Conservation (phyloP, 2,113 vertebrate species). For the Notarius quadriscutis region DNA sequence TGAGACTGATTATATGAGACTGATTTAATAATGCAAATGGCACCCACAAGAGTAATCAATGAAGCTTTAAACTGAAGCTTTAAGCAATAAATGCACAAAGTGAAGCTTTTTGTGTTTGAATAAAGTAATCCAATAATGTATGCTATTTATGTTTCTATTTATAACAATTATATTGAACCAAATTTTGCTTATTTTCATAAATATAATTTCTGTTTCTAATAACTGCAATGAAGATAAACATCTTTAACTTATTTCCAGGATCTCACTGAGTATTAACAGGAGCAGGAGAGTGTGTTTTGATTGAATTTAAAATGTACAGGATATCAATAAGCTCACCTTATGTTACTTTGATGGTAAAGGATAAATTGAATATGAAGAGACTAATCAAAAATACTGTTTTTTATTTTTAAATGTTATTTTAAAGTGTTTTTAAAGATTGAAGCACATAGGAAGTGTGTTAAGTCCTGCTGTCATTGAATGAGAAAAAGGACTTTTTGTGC, state of each 20-base stretch:
- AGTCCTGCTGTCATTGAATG: neutral
- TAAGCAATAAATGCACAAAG: neutral
- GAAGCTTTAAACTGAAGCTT: neutral
- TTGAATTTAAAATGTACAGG: neutral
- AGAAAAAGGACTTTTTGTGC: slow-evolving; percentile 10
- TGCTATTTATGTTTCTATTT: neutral
- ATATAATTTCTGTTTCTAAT: neutral
- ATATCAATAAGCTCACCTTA: neutral
- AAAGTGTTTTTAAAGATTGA: neutral
- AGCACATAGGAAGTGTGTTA: slow-evolving; percentile 34
- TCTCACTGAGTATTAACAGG: neutral
- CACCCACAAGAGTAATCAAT: no score
- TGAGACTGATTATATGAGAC: no score
- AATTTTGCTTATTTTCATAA: neutral
- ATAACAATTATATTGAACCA: neutral
- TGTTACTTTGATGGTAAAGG: neutral
- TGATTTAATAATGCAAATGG: no score
- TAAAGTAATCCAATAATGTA: neutral
- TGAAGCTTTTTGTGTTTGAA: neutral
- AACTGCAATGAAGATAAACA: neutral
- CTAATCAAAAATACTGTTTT: neutral
- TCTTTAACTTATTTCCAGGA: neutral
- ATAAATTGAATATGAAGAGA: neutral
- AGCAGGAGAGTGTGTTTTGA: neutral
- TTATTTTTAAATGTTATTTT: neutral